A percentile compares a stretch with the other conserved stretches of the same genome.
Conservation (phyloP, 1,140 invertebrate genomes). For the Potamilus streckersoni region DNA sequence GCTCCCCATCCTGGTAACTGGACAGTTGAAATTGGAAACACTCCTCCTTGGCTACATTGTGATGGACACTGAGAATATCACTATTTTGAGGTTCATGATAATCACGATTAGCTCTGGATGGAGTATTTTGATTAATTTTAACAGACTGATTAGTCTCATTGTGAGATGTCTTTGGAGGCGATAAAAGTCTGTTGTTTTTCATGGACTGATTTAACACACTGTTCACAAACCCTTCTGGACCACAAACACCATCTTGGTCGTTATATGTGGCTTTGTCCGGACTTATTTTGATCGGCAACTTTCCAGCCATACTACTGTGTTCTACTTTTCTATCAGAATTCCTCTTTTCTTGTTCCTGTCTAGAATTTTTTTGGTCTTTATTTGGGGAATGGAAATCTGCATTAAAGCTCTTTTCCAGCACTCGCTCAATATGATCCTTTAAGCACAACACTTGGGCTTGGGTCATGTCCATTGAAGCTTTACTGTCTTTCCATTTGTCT, state of each 20-base stretch:
- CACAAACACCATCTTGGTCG: conserved; percentile 8
- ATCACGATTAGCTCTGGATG: too few relatives aligned
- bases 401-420: conserved; percentile 51
- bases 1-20: too few relatives aligned
- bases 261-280: background rate
- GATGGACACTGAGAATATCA: too few relatives aligned
- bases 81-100: too few relatives aligned
- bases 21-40: too few relatives aligned
- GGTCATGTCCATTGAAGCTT: conserved; percentile 14
- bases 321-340: too few relatives aligned
- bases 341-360: background rate
- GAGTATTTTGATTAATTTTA: too few relatives aligned
- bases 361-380: conserved; percentile 1
- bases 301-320: too few relatives aligned
- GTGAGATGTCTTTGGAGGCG: too few relatives aligned
- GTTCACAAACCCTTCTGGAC: conserved; percentile 28
- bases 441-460: conserved; percentile 38
- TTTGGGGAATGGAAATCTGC: background rate
- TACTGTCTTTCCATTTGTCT: too few relatives aligned
- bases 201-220: conserved; percentile 21
- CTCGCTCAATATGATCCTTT: conserved; percentile 58
- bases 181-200: background rate
- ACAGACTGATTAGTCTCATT: too few relatives aligned
- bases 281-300: background rate
- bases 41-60: too few relatives aligned